Percentiles rank a stretch among this genome's conserved stretches.
These are phyloP conservation scores for Tipula unca DNA, from an alignment of 2,888 invertebrate genomes.

Conservation along the genomic window DNA sequence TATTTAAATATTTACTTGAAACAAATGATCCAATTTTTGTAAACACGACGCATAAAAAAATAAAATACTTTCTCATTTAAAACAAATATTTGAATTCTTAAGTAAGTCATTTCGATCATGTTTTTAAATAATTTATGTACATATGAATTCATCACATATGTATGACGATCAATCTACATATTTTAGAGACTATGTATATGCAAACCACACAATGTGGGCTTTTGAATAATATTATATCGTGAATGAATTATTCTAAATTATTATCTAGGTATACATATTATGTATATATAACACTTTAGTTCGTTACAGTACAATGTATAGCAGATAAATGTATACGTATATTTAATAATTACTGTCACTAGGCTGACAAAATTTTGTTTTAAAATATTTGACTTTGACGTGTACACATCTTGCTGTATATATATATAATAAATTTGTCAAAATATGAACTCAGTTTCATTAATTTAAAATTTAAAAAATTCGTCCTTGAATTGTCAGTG, in stretches of 20 bases:
- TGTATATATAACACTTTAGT: not conserved
- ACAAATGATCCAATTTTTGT: not conserved
- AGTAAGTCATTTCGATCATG: not conserved
- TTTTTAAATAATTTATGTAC: not conserved
- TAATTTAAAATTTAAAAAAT: not conserved
- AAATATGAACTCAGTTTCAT: not conserved
- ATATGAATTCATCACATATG: not conserved
- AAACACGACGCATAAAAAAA: not conserved
- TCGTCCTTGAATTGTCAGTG: not conserved
- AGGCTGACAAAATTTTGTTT: not conserved
- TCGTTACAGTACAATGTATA: not conserved
- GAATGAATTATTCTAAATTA: not conserved
- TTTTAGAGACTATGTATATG: not conserved
- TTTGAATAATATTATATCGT: constrained; percentile 3
- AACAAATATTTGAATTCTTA: not conserved
- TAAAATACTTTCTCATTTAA: not conserved
- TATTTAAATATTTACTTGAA: not conserved
- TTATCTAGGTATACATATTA: too few relatives aligned
- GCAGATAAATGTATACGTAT: not conserved
- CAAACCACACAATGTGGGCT: not conserved
- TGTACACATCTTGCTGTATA: not conserved
- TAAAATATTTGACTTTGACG: not conserved
- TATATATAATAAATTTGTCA: not conserved
- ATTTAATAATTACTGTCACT: not conserved
- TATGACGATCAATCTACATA: not conserved